Base-by-base conservation (phyloP, 2,797 vertebrate genomes). In the Garrulus glandarius region DNA sequence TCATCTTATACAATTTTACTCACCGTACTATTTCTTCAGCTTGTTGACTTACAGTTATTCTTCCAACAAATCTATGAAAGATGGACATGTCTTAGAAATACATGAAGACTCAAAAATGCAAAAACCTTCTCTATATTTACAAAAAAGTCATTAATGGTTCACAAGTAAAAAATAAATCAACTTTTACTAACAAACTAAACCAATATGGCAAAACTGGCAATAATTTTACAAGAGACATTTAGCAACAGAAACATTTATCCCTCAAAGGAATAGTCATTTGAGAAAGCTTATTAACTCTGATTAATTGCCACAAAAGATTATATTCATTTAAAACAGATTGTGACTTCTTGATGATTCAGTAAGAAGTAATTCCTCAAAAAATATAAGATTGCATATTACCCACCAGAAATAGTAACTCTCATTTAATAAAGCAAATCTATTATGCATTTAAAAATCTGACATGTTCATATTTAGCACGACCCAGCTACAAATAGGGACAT, bases 1-100 rank as follows among this genome's bases (percentile, higher is more conserved):
- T 21, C 24, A 23, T 11, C 27, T 79, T 10, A 22, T 0, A 74
- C 71, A 87, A 27, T 63, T 89, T 93, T 75, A 96, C 98, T 98
- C 98, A 99, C 99, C 99, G 98, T 90, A 99, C 99, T 27, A 99
- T 98, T 97, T 99, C 99, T 93, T 99, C 99, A 84, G 97, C 98
- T 34, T 98, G 98, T 13, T 99, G 98, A 90, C 97, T 99, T 96
- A 99, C 92, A 14, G 98, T 99, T 92, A 99, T 98, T 96, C 99
- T 98, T 84, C 99, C 99, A 87, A 99, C 98, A 97, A 99, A 99
- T 97, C 99, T 99, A 68, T 37, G 37, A 95, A 94, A 96, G 43
- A 97, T 20, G 32, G 59, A 12, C 74, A 46, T 9, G 12, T 36
- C 55, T 98, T 91, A 97, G 39, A 89, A 95, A 76, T 36, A 78